Evolutionary conservation across 2,888 invertebrate species (phyloP).

Genomic region (Athalia rosae): DNA sequence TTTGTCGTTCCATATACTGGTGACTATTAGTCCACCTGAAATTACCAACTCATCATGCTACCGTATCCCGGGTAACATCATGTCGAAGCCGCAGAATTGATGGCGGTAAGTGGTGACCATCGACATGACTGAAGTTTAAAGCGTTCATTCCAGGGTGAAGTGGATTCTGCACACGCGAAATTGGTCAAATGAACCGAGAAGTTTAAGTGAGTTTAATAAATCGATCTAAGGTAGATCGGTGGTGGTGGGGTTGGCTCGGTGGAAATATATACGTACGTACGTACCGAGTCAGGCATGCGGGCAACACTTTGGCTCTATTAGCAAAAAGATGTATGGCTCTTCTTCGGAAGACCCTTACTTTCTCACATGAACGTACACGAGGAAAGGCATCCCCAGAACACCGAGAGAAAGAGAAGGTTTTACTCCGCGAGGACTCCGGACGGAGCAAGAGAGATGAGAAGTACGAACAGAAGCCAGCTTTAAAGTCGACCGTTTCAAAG

Average conservation of each 20-base stretch:
- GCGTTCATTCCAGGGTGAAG: no score
- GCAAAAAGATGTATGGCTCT: slow-evolving; percentile 59
- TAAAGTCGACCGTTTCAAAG: slow-evolving; percentile 7
- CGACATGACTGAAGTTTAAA: no score
- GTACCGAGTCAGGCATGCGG: slow-evolving; percentile 56
- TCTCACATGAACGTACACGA: not conserved
- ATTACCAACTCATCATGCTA: not conserved
- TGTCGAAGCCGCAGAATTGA: no score
- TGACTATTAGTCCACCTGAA: slow-evolving; percentile 8
- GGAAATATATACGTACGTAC: not conserved
- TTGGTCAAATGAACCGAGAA: slow-evolving; percentile 48
- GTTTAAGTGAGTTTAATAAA: slow-evolving; percentile 64
- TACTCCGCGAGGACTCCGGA: no score
- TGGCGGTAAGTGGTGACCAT: no score
- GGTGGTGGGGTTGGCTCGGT: slow-evolving; percentile 4
- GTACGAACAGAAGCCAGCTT: not conserved
- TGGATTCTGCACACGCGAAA: no score
- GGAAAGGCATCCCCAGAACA: not conserved
- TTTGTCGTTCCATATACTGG: slow-evolving; percentile 17
- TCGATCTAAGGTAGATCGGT: slow-evolving; percentile 60
- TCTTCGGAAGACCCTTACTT: slow-evolving; percentile 52
- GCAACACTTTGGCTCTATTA: slow-evolving; percentile 62
- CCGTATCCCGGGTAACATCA: no score
- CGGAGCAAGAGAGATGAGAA: not conserved
- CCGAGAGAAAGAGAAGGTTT: not conserved